Base-by-base conservation (phyloP, 2,888 invertebrate genomes). In the Sphaerophoria taeniata region DNA sequence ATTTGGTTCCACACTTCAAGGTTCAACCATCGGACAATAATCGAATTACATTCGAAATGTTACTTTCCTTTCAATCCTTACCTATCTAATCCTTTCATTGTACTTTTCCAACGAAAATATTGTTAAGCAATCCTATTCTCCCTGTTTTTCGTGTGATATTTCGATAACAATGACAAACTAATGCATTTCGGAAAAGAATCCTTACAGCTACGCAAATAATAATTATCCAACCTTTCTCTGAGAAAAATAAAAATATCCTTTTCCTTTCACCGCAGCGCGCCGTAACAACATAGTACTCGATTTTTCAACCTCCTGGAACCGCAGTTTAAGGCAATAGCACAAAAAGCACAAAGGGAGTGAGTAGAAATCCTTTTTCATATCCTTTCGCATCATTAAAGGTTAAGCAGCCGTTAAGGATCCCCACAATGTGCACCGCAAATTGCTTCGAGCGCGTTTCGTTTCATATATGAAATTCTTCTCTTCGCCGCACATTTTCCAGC, bases 341-440 rank as follows among this genome's bases (percentile, higher is more conserved):
- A 67, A 51, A 70, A 31, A 67, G 53, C 70, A 56, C 24, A 12
- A 39, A 31, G 47, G 58, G 16, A 49, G 33, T 67, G 31, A 49
- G 33, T 67, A 16, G 49, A 72, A 85, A 80, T 80, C 69, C 81
- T 70, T 85, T 79, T 55, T 70, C 53, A 67, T 78, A 83, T 73
- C 69, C 78, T 69, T 77, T 85, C 56, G 81, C 76, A 73, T 73
- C 81, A 77, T 85, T 81, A 85, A 76, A 81, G 70, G 76, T 76
- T 85, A 85, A 85, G 85, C 85, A 85, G 70, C 85, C 81, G 85
- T 85, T 85, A 85, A 85, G 70, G 81, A 85, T 76, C 85, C 85
- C 85, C 85, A 81, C 85, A 85, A 85, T 85, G 85, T 81, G 73
- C 36, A 81, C 85, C 85, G 63, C 85, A 85, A 85, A 85, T 85